Conservation (phyloP, 2,888 invertebrate species). For the Ochropleura leucogaster region DNA sequence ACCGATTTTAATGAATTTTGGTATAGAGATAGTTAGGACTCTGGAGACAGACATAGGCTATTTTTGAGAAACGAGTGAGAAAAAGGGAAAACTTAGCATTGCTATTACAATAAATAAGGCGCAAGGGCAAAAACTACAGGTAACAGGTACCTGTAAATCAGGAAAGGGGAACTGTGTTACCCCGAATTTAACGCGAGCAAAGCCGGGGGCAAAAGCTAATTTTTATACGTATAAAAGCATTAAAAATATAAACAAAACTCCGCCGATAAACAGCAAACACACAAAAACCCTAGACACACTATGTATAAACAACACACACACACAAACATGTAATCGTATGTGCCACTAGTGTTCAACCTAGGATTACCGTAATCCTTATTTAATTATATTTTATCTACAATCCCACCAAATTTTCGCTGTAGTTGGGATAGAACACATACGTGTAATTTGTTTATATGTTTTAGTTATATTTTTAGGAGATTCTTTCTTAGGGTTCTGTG, state of each 20-base stretch:
- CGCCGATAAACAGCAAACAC: slow-evolving; percentile 21
- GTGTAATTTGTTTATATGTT: slow-evolving; percentile 35
- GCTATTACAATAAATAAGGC: too few relatives aligned
- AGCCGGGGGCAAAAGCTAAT: too few relatives aligned
- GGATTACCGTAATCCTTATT: slow-evolving; percentile 51
- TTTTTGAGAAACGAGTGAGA: too few relatives aligned
- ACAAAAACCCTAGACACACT: background rate
- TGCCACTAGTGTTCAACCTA: slow-evolving; percentile 36
- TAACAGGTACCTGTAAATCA: too few relatives aligned
- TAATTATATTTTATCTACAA: slow-evolving; percentile 60
- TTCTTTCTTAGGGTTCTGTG: slow-evolving; percentile 4
- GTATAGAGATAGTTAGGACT: too few relatives aligned
- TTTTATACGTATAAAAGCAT: too few relatives aligned
- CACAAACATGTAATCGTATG: background rate
- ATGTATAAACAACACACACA: background rate
- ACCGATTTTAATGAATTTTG: too few relatives aligned
- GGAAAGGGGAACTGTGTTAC: too few relatives aligned
- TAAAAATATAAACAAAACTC: background rate
- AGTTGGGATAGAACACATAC: slow-evolving; percentile 29
- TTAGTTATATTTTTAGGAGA: slow-evolving; percentile 19
- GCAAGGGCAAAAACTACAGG: too few relatives aligned
- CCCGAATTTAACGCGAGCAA: too few relatives aligned
- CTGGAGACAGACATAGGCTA: too few relatives aligned
- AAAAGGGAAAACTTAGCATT: too few relatives aligned
- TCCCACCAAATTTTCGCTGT: slow-evolving; percentile 31